Evolutionary conservation across 2,113 vertebrate genomes (phyloP).

Genomic region (Hepsetus odoe): DNA sequence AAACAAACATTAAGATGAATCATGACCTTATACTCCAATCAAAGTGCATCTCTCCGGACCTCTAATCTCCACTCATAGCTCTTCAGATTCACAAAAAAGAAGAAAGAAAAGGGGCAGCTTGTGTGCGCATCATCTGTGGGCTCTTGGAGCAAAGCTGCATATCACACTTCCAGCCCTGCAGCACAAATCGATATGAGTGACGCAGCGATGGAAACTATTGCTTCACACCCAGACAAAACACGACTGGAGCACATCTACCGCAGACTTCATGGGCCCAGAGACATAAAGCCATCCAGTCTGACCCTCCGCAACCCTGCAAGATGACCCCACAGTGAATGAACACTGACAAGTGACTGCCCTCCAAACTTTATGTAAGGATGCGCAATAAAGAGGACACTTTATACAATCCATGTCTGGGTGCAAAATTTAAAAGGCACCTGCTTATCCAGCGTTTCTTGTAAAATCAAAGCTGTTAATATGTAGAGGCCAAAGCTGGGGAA

Average conservation of each 20-base stretch:
- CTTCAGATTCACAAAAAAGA: background rate
- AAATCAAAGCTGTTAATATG: too few relatives aligned
- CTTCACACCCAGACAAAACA: slow-evolving; percentile 21
- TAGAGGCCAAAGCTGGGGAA: too few relatives aligned
- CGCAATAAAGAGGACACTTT: too few relatives aligned
- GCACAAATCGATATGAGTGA: slow-evolving; percentile 33
- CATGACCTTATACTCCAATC: background rate
- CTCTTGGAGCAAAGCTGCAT: background rate
- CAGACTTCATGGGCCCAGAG: slow-evolving; percentile 8
- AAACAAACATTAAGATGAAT: background rate
- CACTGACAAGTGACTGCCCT: background rate
- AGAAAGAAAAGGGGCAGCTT: background rate
- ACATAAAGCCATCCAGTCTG: background rate
- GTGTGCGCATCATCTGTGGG: background rate
- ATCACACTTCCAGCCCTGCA: background rate
- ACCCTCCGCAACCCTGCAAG: background rate
- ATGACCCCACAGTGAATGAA: background rate
- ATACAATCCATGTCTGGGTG: too few relatives aligned
- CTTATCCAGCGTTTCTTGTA: too few relatives aligned
- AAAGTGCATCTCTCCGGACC: too few relatives aligned
- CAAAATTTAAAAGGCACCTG: too few relatives aligned
- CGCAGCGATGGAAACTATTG: slow-evolving; percentile 30
- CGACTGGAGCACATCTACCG: slow-evolving; percentile 18
- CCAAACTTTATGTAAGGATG: too few relatives aligned
- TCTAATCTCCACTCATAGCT: background rate